phyloP scores from a whole-genome alignment of 2,888 invertebrate genomes.

The Cephus pulcher region DNA sequence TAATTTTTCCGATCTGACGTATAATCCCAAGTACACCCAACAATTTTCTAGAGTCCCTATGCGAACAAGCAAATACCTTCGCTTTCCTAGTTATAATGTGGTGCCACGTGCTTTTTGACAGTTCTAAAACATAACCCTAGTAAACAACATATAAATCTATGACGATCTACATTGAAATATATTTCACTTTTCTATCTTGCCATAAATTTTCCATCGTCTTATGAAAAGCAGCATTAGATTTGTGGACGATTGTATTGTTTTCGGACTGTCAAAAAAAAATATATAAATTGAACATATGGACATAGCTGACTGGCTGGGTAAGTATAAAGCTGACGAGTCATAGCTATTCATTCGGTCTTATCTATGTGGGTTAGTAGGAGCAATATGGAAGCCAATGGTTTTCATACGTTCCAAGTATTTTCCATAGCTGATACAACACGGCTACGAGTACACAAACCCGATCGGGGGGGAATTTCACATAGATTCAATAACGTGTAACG shows the following conservation, averaged over 20 bases:
- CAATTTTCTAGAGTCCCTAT: not conserved
- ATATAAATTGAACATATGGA: too few species aligned
- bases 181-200: too few species aligned
- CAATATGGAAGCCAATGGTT: not conserved
- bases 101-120: too few species aligned
- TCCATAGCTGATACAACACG: constrained; percentile 1
- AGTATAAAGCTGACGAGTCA: not conserved
- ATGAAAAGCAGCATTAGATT: too few species aligned
- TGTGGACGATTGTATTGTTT: too few species aligned
- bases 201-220: too few species aligned
- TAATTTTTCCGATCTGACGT: not conserved
- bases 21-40: not conserved
- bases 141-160: too few species aligned
- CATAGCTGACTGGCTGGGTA: not conserved
- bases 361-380: not conserved
- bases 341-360: not conserved
- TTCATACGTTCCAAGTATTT: not conserved
- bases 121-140: too few species aligned
- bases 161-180: too few species aligned
- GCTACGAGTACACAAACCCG: not conserved
- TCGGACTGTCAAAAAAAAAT: too few species aligned
- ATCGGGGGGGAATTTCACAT: constrained; percentile 23
- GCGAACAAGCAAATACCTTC: not conserved
- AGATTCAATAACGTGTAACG: constrained; percentile 45
- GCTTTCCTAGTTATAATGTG: not conserved